Conservation (phyloP, 2,113 vertebrate species). For the Zeus faber region DNA sequence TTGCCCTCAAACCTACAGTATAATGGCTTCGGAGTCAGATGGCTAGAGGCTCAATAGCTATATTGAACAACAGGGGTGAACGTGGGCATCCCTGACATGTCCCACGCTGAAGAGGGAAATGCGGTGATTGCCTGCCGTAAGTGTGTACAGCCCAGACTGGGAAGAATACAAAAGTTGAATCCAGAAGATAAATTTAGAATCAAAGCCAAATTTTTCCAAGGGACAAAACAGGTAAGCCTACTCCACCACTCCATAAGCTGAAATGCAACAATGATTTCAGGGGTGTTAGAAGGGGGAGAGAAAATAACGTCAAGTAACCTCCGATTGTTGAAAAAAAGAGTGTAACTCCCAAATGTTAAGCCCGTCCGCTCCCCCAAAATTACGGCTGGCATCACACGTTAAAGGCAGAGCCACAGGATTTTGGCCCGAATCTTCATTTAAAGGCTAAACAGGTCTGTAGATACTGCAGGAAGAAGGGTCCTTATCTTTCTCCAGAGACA, state of each 20-base stretch:
- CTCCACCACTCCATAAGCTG: too few relatives aligned
- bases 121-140: constrained; percentile 8
- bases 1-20: constrained; percentile 8
- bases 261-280: background rate
- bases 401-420: background rate
- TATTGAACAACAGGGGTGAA: too few relatives aligned
- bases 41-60: constrained; percentile 11
- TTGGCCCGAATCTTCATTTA: background rate
- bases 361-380: background rate
- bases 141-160: background rate
- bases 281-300: background rate
- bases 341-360: background rate
- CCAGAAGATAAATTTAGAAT: constrained; percentile 7
- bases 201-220: background rate
- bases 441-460: background rate
- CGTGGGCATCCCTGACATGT: background rate
- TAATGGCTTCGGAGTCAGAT: constrained; percentile 7
- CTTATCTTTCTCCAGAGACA: background rate
- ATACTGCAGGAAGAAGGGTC: background rate
- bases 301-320: background rate
- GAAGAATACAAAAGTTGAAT: background rate
- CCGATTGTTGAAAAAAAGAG: too few relatives aligned
- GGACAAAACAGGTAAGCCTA: too few relatives aligned
- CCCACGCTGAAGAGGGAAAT: constrained; percentile 3
- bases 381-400: background rate